Evolutionary conservation across 2,113 vertebrate genomes (phyloP).

Genomic region (Semnornis frantzii): DNA sequence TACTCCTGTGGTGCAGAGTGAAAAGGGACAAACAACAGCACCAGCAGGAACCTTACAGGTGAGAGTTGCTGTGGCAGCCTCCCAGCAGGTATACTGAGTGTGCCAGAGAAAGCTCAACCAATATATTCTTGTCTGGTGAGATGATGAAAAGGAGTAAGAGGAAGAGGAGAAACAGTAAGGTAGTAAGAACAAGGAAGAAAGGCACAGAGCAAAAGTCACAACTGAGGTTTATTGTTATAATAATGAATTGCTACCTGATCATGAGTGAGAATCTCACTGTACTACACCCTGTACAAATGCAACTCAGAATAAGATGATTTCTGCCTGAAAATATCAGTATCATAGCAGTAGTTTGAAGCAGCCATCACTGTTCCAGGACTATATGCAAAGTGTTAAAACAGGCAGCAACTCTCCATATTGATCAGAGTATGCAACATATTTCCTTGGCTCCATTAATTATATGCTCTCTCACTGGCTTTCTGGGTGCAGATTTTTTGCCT

Average conservation of each 20-base stretch:
- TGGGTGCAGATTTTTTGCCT: neutral
- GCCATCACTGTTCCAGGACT: neutral
- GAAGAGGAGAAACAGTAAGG: neutral
- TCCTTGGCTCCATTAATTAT: neutral
- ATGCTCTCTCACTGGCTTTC: neutral
- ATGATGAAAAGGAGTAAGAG: neutral
- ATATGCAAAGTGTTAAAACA: neutral
- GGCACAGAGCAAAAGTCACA: neutral
- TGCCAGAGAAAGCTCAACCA: neutral
- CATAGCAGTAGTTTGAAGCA: neutral
- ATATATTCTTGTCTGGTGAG: neutral
- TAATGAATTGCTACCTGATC: neutral
- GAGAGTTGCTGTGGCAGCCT: neutral
- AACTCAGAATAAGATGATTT: neutral
- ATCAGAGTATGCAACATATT: neutral
- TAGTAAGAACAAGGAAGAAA: neutral
- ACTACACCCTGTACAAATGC: neutral
- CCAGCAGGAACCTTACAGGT: neutral
- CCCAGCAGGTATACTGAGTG: neutral
- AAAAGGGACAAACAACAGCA: neutral
- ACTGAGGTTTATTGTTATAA: neutral
- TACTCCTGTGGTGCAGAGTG: neutral
- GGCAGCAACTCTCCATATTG: neutral
- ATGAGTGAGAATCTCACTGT: neutral
- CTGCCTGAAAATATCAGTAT: neutral